Base-by-base conservation (phyloP, 2,113 vertebrate species). In the Petromus typicus region DNA sequence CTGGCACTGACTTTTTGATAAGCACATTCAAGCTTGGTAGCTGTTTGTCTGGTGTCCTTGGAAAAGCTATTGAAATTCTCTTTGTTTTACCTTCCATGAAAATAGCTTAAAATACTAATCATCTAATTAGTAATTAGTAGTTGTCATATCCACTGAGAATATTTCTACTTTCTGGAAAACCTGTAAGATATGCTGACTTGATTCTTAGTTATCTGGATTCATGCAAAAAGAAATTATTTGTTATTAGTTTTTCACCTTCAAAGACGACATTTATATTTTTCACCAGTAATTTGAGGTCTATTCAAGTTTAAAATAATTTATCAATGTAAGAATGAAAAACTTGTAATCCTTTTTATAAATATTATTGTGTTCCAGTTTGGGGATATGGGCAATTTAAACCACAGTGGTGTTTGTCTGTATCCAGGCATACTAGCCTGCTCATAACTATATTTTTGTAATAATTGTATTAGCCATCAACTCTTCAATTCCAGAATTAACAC, bases 21-120 rank as follows among this genome's bases (percentile, higher is more conserved):
- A 69, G 45, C n/a, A 67, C 20, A 61, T 81, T 54, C 7, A 71
- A 81, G 7, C 4, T 4, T 81, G 37, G 61, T 3, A 51, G 40
- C 20, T 30, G 14, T 18, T 75, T 54, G 25, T n/a, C 86, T 57
- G 89, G 25, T 18, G 30, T 73, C 48, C 23, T 57, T 88, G 4
- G 37, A 75, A 92, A 92, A 91, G 61, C 30, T 37, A 73, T 66
- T 89, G 22, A 89, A 61, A 93, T 91, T 96, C 27, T 95, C 40
- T 92, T 66, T 91, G 56, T 87, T 83, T 92, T 76, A 75, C 18
- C 9, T 51, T 69, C 30, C 61, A 6, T 79, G 16, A 94, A 96
- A 95, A 86, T 37, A 79, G 11, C 54, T 87, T 83, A 92, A 86
- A 94, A 84, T 73, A 81, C 7, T 87, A 82, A 30, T 69, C 32